Percentiles rank a stretch among this genome's conserved stretches.
These are phyloP conservation scores for Acanthosepion esculentum DNA, from an alignment of 2,888 invertebrate genomes.

Conservation along the genomic window DNA sequence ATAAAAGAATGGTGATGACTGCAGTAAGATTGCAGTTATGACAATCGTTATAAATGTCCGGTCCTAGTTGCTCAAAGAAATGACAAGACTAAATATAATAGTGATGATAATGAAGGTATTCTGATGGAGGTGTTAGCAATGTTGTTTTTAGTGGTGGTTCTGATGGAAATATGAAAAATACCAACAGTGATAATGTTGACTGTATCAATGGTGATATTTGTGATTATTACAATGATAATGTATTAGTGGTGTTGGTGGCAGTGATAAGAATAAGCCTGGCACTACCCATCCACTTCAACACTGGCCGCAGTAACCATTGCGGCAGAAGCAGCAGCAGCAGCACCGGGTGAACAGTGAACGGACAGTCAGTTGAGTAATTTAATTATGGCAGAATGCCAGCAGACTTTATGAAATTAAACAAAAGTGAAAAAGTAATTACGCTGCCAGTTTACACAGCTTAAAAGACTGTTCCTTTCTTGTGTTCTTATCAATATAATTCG, in stretches of 20 bases:
- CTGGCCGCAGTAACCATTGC: background rate
- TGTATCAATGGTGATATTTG: background rate
- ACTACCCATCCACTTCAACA: background rate
- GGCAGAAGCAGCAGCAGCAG: background rate
- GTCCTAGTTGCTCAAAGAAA: background rate
- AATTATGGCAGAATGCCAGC: slow-evolving; percentile 3
- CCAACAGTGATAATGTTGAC: background rate
- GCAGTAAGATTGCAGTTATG: background rate
- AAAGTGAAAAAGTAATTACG: slow-evolving; percentile 23
- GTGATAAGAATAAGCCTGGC: background rate
- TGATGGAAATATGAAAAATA: background rate
- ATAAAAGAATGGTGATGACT: background rate
- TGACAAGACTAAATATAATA: background rate
- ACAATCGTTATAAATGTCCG: background rate
- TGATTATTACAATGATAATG: background rate
- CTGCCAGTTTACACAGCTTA: slow-evolving; percentile 33
- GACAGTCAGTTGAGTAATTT: slow-evolving; percentile 1
- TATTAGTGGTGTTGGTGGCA: background rate
- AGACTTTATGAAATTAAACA: slow-evolving; percentile 33
- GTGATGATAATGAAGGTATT: background rate
- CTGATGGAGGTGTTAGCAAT: background rate
- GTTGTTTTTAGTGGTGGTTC: background rate
- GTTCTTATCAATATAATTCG: slow-evolving; percentile 33
- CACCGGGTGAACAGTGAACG: background rate
- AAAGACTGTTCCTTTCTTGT: slow-evolving; percentile 33